Evolutionary conservation across 1,140 invertebrate species (phyloP).

Genomic region (Cydia fagiglandana): DNA sequence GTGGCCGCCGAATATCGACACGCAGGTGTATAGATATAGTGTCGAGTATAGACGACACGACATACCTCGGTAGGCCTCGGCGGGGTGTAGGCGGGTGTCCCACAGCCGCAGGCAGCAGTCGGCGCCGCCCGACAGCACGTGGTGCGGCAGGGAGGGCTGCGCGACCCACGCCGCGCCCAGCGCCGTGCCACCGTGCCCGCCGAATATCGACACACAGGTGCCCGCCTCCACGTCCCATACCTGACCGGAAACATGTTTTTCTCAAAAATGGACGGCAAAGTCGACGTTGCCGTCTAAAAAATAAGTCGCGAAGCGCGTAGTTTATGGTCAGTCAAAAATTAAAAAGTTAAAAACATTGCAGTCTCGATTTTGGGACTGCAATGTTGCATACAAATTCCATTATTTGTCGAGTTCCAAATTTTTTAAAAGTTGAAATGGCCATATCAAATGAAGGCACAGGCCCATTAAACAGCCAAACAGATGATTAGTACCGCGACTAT

Average conservation of each 20-base stretch:
- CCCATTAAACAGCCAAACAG: no score
- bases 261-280: no score
- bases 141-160: conserved; percentile 36
- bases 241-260: conserved; percentile 74
- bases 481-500: no score
- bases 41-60: neutral
- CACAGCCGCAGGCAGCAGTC: conserved; percentile 57
- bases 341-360: no score
- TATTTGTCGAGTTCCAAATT: no score
- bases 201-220: conserved; percentile 47
- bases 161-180: conserved; percentile 37
- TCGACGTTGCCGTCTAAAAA: no score
- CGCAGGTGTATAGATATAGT: conserved; percentile 33
- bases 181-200: conserved; percentile 39
- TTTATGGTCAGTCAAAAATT: no score
- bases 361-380: no score
- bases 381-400: no score
- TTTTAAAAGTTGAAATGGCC: no score
- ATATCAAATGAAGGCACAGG: no score
- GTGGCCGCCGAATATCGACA: conserved; percentile 49
- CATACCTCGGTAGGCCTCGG: conserved; percentile 45
- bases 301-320: no score
- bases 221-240: conserved; percentile 84
- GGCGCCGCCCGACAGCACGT: conserved; percentile 52
- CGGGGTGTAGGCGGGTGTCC: conserved; percentile 41